Base-by-base conservation (phyloP, 2,888 invertebrate genomes). In the Sminthurides aquaticus region DNA sequence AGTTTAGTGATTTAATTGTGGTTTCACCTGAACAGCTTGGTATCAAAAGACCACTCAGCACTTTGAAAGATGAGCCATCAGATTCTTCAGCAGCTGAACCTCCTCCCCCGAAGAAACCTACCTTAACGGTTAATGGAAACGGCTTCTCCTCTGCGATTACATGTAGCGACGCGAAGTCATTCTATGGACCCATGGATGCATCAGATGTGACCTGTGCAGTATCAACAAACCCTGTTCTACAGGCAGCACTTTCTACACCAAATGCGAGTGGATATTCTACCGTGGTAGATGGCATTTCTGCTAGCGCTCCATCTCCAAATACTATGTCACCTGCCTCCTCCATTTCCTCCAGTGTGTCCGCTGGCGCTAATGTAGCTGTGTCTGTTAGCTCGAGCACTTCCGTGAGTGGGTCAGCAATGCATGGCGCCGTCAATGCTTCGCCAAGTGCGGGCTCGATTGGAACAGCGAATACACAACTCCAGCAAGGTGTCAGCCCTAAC, bases 11-110 rank as follows among this genome's bases (percentile, higher is more conserved):
- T 67, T 67, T 75, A 67, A 74, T 75, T 70, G 69, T 72, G 55
- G 70, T 75, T 64, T 71, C 73, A 65, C 75, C 75, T 68, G 75
- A 75, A 70, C 75, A 75, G 75, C 67, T 75, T 29, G 74, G 72
- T 0, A 63, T 74, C 24, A 74, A 74, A 55, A 54, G 74, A 48
- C 59, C 71, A 1, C 62, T 68, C 3, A 67, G 68, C 2, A 64
- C 58, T 11, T 27, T 55, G 8, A 20, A 24, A 24, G 56, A 60
- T 20, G 18, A 26, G 63, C 27, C 34, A 49, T 3, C 25, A 48
- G 28, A 52, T 55, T 22, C 25, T 1, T 24, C 54, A 34, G 11
- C 27, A 29, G 49, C 55, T 48, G 8, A 49, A 1, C 43, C 49
- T 22, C 66, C 66, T 3, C 61, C 65, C 3, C 18, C 66, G 1